Evolutionary conservation across 2,113 vertebrate genomes (phyloP).

Genomic region (Dicerorhinus sumatrensis): DNA sequence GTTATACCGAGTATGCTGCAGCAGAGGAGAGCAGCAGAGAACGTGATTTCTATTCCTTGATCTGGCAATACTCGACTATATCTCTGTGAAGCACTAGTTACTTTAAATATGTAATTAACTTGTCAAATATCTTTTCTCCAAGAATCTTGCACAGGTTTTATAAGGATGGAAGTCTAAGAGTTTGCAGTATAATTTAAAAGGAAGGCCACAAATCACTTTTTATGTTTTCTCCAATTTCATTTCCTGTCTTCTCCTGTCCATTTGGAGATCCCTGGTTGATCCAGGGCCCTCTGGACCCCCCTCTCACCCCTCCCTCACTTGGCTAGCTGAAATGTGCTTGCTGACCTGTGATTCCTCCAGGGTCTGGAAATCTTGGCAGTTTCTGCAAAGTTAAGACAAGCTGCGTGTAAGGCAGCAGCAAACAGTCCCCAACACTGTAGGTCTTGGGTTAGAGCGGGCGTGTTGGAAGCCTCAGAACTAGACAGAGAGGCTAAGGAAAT

Average conservation of each 20-base stretch:
- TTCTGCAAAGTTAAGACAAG: not conserved
- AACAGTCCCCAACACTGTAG: accelerated
- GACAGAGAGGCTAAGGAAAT: not conserved
- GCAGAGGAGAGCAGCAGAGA: accelerated
- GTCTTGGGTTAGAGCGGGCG: accelerated
- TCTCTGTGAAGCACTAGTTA: not conserved
- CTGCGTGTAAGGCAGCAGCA: not conserved
- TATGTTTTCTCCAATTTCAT: not conserved
- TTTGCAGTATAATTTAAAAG: not conserved
- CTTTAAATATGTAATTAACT: not conserved
- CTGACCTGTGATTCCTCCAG: not conserved
- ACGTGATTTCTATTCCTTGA: accelerated
- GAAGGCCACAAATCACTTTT: not conserved
- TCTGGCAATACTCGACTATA: accelerated
- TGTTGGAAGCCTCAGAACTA: not conserved
- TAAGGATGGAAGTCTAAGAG: accelerated
- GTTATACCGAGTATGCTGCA: accelerated
- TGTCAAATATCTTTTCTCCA: not conserved
- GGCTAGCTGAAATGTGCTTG: accelerated
- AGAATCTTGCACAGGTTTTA: not conserved
- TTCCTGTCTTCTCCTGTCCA: too few relatives aligned
- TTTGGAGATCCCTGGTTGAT: accelerated
- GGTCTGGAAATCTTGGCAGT: not conserved
- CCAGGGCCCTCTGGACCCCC: accelerated
- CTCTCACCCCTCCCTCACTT: accelerated